phyloP scores from a whole-genome alignment of 64 coral and sea anemone genomes.

The Porites australiensis region DNA sequence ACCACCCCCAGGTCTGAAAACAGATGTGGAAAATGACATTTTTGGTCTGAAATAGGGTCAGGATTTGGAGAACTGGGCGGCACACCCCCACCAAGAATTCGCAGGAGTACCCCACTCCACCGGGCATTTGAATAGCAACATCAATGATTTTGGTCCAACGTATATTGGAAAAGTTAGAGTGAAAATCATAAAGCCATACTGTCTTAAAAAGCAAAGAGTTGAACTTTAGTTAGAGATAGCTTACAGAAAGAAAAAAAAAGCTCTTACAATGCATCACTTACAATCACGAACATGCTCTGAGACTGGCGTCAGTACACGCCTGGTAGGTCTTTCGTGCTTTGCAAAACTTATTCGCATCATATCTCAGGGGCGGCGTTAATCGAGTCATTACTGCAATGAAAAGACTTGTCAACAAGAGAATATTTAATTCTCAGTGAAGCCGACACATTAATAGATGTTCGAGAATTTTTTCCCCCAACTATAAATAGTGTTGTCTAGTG shows the following conservation, averaged over 20 bases:
- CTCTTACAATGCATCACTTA: background rate
- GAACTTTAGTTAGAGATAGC: too few species aligned
- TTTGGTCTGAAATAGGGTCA: too few species aligned
- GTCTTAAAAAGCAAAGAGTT: too few species aligned
- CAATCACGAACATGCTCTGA: too few species aligned
- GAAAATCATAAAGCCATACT: background rate
- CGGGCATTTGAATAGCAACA: background rate
- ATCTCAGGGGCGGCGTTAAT: background rate
- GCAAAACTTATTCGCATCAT: background rate
- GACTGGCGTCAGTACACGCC: too few species aligned
- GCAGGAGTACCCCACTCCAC: too few species aligned
- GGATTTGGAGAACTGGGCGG: too few species aligned
- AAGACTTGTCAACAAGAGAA: background rate
- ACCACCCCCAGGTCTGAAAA: too few species aligned
- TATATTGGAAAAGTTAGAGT: background rate
- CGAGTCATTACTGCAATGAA: conserved; percentile 8
- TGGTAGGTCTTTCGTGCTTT: background rate
- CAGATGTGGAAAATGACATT: too few species aligned
- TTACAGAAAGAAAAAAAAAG: background rate
- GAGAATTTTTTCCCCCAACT: too few species aligned
- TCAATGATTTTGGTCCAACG: background rate
- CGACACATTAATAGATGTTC: background rate
- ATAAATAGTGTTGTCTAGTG: background rate
- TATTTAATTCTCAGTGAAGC: conserved; percentile 15
- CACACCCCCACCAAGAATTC: too few species aligned